Evolutionary conservation across 2,113 vertebrate species (phyloP).

Genomic region (Bucco capensis): DNA sequence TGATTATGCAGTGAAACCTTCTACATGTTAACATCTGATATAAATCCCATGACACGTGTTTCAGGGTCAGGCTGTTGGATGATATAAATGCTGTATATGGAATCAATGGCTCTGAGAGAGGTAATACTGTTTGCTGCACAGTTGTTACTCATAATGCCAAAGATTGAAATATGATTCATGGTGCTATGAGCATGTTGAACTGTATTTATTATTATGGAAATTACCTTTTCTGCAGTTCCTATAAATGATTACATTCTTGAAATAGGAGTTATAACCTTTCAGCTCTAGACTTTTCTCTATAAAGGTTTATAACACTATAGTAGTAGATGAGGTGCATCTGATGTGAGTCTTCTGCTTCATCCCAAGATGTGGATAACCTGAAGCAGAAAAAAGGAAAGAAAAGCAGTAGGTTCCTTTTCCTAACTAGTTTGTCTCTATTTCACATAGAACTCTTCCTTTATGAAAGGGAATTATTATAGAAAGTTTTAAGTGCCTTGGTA

Average conservation of each 20-base stretch:
- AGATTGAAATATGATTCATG: conserved; percentile 5
- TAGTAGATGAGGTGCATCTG: background rate
- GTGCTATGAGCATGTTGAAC: background rate
- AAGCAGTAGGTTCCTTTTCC: background rate
- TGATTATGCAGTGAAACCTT: conserved; percentile 21
- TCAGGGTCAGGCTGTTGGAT: conserved; percentile 29
- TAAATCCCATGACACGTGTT: background rate
- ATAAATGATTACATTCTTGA: background rate
- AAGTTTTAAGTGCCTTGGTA: background rate
- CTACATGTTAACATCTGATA: conserved; percentile 31
- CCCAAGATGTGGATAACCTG: background rate
- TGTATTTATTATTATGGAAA: background rate
- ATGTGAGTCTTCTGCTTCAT: background rate
- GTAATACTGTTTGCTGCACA: background rate
- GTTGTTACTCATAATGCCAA: background rate
- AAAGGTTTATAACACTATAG: background rate
- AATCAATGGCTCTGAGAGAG: conserved; percentile 8
- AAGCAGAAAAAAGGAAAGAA: background rate
- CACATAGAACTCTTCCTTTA: background rate
- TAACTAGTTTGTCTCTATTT: background rate
- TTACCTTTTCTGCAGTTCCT: background rate
- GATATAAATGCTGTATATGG: conserved; percentile 3
- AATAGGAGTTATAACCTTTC: background rate
- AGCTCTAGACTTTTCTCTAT: background rate
- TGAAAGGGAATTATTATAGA: background rate